A percentile compares a stretch with the other conserved stretches of the same genome.
These are phyloP conservation scores for Erebia ligea DNA, from an alignment of 2,888 invertebrate genomes.

Conservation along the genomic window DNA sequence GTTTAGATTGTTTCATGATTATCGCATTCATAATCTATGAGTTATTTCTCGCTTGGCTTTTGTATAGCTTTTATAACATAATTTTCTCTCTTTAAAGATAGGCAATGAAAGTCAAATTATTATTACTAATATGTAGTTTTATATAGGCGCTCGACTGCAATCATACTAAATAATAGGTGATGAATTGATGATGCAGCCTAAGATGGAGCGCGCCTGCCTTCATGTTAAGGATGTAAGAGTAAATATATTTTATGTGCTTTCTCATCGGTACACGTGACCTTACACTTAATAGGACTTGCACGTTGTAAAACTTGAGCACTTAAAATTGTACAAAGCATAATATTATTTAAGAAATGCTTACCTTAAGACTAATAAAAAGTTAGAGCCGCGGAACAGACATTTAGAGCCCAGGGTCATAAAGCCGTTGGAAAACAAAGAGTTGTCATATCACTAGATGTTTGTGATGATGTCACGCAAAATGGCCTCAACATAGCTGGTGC, in stretches of 20 bases:
- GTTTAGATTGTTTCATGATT: neutral
- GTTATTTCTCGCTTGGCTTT: neutral
- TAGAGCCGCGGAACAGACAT: conserved; percentile 1
- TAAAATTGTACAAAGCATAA: neutral
- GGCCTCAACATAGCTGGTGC: neutral
- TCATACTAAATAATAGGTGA: too few species aligned
- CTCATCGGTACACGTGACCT: neutral
- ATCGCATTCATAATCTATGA: neutral
- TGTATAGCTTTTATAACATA: neutral
- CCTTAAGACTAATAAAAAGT: neutral
- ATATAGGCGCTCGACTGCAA: too few species aligned
- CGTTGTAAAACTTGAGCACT: neutral
- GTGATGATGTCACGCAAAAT: neutral
- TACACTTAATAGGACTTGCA: neutral
- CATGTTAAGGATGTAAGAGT: too few species aligned
- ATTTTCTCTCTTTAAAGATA: neutral
- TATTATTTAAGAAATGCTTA: neutral
- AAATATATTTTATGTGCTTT: too few species aligned
- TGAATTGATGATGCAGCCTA: too few species aligned
- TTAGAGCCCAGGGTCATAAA: conserved; percentile 11
- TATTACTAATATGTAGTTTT: too few species aligned
- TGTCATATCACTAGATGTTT: neutral
- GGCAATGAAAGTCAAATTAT: neutral
- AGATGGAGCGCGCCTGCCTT: too few species aligned
- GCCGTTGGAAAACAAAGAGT: conserved; percentile 4